Percentiles rank a stretch among this genome's conserved stretches.
These are phyloP conservation scores for Neogobius melanostomus DNA, from an alignment of 2,113 vertebrate species.

Conservation along the genomic window DNA sequence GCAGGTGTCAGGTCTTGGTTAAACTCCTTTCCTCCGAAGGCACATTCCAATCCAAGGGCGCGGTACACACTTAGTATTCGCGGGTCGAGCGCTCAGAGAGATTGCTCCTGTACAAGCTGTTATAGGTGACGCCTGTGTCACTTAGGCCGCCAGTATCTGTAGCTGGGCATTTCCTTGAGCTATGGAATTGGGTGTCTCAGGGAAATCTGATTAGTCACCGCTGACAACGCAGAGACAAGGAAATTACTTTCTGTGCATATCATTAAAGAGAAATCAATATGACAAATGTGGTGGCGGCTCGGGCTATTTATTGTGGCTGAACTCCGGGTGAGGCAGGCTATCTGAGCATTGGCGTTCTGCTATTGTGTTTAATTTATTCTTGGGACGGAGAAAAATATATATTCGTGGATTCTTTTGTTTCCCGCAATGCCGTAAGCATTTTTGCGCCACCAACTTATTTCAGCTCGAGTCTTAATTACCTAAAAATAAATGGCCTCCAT, in stretches of 20 bases:
- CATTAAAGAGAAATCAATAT: conserved; percentile 87
- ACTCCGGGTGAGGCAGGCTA: conserved; percentile 53
- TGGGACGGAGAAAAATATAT: conserved; percentile 45
- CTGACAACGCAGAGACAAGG: conserved; percentile 81
- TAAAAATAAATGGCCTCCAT: conserved; percentile 59
- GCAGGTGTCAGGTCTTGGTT: not conserved
- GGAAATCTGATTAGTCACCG: conserved; percentile 84
- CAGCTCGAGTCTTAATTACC: conserved; percentile 61
- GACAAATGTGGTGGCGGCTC: conserved; percentile 75
- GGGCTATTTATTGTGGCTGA: conserved; percentile 80
- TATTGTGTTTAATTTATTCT: conserved; percentile 68
- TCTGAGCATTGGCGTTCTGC: conserved; percentile 53
- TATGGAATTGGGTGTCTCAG: conserved; percentile 75
- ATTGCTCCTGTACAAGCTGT: conserved; percentile 67
- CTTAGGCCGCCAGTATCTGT: conserved; percentile 75
- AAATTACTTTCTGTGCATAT: conserved; percentile 90
- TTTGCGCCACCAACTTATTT: conserved; percentile 26
- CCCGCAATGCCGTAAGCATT: conserved; percentile 4
- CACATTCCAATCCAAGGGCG: conserved; percentile 43
- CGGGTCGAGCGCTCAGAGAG: conserved; percentile 41
- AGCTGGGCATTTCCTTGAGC: conserved; percentile 77
- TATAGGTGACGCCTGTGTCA: conserved; percentile 60
- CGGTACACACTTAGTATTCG: conserved; percentile 64
- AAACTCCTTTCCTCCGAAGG: not conserved
- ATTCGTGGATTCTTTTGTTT: conserved; percentile 23